Evolutionary conservation across 2,888 invertebrate species (phyloP).

Genomic region (Eumacrocentrus americanus): DNA sequence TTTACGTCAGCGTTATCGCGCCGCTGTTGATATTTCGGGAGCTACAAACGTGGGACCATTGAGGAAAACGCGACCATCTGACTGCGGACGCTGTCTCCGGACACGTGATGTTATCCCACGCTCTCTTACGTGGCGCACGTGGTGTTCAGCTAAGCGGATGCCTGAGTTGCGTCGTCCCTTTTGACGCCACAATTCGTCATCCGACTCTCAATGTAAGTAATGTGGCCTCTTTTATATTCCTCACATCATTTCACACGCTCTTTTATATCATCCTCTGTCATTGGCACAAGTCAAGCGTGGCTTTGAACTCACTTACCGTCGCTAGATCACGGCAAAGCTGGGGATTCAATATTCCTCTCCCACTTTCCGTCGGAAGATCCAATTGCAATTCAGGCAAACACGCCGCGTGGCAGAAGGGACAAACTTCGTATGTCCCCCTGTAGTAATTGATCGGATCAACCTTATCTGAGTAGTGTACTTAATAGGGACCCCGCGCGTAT

Average conservation of each 20-base stretch:
- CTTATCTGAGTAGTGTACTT: not conserved
- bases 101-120: slow-evolving; percentile 29
- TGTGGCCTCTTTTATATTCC: not conserved
- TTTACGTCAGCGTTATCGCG: not conserved
- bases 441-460: not conserved
- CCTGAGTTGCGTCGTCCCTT: slow-evolving; percentile 16
- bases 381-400: too few relatives aligned
- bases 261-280: too few relatives aligned
- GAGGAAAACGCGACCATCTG: not conserved
- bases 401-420: not conserved
- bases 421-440: not conserved
- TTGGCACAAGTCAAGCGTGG: too few relatives aligned
- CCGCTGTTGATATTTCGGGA: not conserved
- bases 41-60: not conserved
- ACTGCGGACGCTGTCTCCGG: not conserved
- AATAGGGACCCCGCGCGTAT: not conserved
- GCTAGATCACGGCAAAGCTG: too few relatives aligned
- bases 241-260: not conserved
- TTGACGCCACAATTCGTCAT: slow-evolving; percentile 20
- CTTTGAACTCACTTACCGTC: too few relatives aligned
- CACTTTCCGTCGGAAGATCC: too few relatives aligned
- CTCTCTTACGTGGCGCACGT: slow-evolving; percentile 27
- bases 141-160: slow-evolving; percentile 20
- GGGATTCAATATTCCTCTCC: too few relatives aligned
- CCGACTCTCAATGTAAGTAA: not conserved